Evolutionary conservation across 2,113 vertebrate genomes (phyloP).

Genomic region (Setophaga petechia): DNA sequence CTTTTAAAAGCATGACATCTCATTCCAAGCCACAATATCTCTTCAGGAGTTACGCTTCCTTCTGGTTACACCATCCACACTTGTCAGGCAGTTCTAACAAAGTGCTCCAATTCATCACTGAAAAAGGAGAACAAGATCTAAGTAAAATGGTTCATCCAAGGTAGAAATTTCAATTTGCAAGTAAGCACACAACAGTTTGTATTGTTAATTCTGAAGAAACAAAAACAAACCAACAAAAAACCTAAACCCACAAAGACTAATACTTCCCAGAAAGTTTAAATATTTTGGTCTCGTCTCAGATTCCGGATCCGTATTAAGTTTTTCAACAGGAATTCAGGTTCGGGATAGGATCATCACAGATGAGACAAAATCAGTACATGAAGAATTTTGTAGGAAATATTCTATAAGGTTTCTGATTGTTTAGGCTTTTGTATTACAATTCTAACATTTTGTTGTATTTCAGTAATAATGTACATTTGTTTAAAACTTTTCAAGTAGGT

Average conservation of each 20-base stretch:
- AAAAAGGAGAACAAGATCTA: conserved; percentile 33
- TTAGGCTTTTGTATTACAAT: not conserved
- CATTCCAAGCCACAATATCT: not conserved
- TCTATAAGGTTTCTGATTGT: not conserved
- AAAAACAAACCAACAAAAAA: not conserved
- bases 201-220: not conserved
- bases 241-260: not conserved
- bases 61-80: not conserved
- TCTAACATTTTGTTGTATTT: not conserved
- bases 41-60: not conserved
- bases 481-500: not conserved
- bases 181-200: not conserved
- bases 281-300: conserved; percentile 66
- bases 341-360: conserved; percentile 77
- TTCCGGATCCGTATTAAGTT: conserved; percentile 72
- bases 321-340: conserved; percentile 77
- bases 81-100: not conserved
- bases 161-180: not conserved
- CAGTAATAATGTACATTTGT: not conserved
- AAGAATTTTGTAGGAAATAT: not conserved
- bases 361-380: not conserved
- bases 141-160: not conserved
- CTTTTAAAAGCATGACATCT: not conserved
- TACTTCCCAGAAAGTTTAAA: not conserved
- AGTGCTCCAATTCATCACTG: conserved; percentile 11